Percentiles rank a stretch among this genome's conserved stretches.
phyloP scores from a whole-genome alignment of 2,113 vertebrate genomes.

The Sialia sialis region DNA sequence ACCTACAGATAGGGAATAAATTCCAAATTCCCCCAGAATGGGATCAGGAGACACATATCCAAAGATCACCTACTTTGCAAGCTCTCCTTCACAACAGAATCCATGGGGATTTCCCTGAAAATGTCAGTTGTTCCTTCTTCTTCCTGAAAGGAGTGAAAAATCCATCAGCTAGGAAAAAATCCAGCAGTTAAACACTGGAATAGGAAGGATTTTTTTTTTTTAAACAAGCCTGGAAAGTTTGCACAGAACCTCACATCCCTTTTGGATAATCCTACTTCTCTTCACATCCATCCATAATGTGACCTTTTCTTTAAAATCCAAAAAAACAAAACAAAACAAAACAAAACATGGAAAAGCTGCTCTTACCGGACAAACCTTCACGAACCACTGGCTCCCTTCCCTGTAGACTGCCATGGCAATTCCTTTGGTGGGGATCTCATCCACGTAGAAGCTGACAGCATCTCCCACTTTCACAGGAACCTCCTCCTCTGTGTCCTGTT shows the following conservation, averaged over 20 bases:
- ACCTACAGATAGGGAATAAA: background rate
- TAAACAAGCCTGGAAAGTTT: background rate
- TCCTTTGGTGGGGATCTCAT: conserved; percentile 59
- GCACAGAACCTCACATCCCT: background rate
- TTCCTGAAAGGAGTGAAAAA: conserved; percentile 67
- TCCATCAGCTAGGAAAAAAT: background rate
- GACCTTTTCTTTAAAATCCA: background rate
- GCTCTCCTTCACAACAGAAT: conserved; percentile 71
- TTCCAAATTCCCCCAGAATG: rapidly evolving
- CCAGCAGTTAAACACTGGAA: background rate
- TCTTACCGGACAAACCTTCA: conserved; percentile 63
- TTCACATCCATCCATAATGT: rapidly evolving
- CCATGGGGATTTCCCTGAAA: conserved; percentile 67
- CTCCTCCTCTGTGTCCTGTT: rapidly evolving
- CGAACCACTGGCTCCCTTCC: background rate
- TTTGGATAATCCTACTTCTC: background rate
- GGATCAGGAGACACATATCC: background rate
- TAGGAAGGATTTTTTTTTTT: background rate
- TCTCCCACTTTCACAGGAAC: conserved; percentile 70
- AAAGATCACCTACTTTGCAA: conserved; percentile 51
- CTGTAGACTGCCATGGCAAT: conserved; percentile 68
- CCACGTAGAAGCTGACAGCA: conserved; percentile 71
- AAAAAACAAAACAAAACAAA: too few species aligned
- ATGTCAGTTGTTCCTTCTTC: conserved; percentile 52
- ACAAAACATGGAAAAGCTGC: background rate